A percentile compares a stretch with the other conserved stretches of the same genome.
phyloP scores from a whole-genome alignment of 2,888 invertebrate genomes.

The Ophioninae sp. region DNA sequence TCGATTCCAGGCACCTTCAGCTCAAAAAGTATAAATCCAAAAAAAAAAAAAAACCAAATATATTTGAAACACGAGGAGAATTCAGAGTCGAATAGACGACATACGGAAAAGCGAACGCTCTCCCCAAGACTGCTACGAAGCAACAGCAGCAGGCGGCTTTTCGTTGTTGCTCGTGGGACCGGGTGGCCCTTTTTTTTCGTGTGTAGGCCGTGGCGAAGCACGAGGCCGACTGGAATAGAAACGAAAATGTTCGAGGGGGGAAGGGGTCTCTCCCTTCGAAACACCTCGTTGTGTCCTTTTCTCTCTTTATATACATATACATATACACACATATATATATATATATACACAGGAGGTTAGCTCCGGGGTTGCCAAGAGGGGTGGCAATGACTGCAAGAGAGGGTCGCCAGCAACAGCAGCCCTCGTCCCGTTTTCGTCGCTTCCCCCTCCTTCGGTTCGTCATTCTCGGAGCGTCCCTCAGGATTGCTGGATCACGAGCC shows the following conservation, averaged over 20 bases:
- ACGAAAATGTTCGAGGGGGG: constrained; percentile 72
- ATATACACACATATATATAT: constrained; percentile 5
- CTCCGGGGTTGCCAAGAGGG: constrained; percentile 66
- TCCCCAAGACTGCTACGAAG: not conserved
- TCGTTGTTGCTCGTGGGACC: constrained; percentile 47
- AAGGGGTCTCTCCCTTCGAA: constrained; percentile 69
- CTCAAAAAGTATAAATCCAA: not conserved
- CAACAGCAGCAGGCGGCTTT: constrained; percentile 20
- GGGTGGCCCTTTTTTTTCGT: constrained; percentile 61
- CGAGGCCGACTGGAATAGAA: constrained; percentile 74
- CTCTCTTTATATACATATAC: constrained; percentile 24
- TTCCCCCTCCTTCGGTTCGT: constrained; percentile 29
- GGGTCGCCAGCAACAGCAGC: constrained; percentile 67
- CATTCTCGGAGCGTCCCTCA: constrained; percentile 54
- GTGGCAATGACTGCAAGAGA: constrained; percentile 69
- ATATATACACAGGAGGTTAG: constrained; percentile 34
- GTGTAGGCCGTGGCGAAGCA: constrained; percentile 64
- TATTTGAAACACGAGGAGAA: too few relatives aligned
- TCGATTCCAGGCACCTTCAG: too few relatives aligned
- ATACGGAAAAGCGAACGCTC: not conserved
- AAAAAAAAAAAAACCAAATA: not conserved
- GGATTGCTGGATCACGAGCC: constrained; percentile 59
- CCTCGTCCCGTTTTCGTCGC: constrained; percentile 52
- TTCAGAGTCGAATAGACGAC: not conserved
- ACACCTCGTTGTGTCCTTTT: constrained; percentile 44